Evolutionary conservation across 2,797 vertebrate species (phyloP).

Genomic region (Eulemur mongoz): DNA sequence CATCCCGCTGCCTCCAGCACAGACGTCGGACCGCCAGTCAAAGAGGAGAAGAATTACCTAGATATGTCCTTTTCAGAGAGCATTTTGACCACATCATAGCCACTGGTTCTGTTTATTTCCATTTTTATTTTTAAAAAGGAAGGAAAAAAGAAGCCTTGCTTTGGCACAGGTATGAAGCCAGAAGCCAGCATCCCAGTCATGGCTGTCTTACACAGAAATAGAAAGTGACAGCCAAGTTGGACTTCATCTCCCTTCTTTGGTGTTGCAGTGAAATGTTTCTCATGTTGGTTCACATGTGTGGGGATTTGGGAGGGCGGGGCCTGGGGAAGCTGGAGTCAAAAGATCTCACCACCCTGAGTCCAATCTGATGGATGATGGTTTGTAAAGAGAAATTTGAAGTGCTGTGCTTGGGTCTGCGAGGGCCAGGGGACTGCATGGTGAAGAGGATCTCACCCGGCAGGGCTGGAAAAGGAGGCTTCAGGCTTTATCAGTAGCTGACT

Average conservation of each 20-base stretch:
- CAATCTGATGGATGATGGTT: neutral
- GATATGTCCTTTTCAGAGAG: neutral
- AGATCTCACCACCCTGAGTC: neutral
- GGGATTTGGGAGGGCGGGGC: neutral
- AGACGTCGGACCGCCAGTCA: slow-evolving; percentile 64
- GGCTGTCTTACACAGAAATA: neutral
- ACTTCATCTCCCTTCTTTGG: neutral
- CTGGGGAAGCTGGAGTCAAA: neutral
- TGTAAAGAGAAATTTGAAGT: neutral
- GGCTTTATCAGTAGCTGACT: neutral
- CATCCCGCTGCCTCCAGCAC: slow-evolving; percentile 90
- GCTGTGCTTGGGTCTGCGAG: neutral
- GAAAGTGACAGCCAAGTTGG: neutral
- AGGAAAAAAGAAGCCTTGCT: neutral
- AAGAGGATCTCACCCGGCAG: neutral
- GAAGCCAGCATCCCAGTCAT: neutral
- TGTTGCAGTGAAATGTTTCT: neutral
- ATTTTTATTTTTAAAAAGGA: slow-evolving; percentile 8
- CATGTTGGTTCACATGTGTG: neutral
- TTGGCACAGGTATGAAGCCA: neutral
- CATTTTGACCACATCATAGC: neutral
- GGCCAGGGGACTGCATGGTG: neutral
- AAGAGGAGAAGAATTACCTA: slow-evolving; percentile 90
- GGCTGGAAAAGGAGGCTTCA: neutral
- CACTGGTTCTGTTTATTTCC: neutral